phyloP scores from a whole-genome alignment of 2,888 invertebrate genomes.

The Yponomeuta evonymella region DNA sequence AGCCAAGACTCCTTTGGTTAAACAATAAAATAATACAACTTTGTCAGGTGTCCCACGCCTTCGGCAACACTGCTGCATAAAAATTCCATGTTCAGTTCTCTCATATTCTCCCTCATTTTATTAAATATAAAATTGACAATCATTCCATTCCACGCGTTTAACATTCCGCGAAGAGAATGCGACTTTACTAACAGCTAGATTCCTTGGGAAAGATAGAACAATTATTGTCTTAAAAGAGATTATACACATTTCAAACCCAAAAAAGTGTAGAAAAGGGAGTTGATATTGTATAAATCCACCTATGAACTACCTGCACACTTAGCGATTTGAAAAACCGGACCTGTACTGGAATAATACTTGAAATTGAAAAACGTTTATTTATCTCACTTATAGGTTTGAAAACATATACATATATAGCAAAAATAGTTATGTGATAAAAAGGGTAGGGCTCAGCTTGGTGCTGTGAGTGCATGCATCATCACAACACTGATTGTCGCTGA shows the following conservation, averaged over 20 bases:
- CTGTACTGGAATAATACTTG: too few relatives aligned
- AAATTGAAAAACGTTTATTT: too few relatives aligned
- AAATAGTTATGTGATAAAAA: too few relatives aligned
- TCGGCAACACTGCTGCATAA: background rate
- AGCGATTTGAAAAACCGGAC: too few relatives aligned
- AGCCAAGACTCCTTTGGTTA: slow-evolving; percentile 10
- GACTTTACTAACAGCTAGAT: slow-evolving; percentile 9
- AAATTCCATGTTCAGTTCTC: slow-evolving; percentile 6
- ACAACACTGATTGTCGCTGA: too few relatives aligned
- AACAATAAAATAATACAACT: slow-evolving; percentile 2
- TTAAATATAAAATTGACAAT: slow-evolving; percentile 13
- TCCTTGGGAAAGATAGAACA: slow-evolving; percentile 13
- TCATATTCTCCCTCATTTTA: background rate
- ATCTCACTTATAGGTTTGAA: too few relatives aligned
- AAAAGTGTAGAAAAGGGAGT: slow-evolving; percentile 10
- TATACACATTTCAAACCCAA: slow-evolving; percentile 7
- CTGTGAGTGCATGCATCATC: too few relatives aligned
- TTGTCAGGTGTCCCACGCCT: background rate
- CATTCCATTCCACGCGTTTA: background rate
- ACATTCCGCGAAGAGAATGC: slow-evolving; percentile 6
- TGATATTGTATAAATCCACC: background rate
- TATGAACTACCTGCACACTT: too few relatives aligned
- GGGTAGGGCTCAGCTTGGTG: too few relatives aligned
- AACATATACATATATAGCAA: too few relatives aligned
- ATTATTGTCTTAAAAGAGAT: slow-evolving; percentile 15